These are phyloP conservation scores for Otolemur garnettii DNA, from an alignment of 2,113 vertebrate genomes.

Conservation along the genomic window DNA sequence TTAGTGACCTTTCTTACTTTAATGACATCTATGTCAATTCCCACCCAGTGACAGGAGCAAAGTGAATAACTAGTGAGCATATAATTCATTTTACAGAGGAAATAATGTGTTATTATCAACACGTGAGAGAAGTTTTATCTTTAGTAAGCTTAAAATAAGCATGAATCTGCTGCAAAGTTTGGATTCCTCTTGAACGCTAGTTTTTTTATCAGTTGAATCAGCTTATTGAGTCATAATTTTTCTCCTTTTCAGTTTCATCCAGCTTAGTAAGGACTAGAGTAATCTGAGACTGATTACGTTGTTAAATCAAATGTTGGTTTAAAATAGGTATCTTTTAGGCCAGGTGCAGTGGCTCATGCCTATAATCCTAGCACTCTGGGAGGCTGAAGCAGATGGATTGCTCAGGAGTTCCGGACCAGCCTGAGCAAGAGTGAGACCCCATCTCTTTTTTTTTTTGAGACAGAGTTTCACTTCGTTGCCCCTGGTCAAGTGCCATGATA, in stretches of 20 bases:
- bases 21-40: constrained; percentile 65
- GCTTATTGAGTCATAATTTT: constrained; percentile 1
- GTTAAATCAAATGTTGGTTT: constrained; percentile 29
- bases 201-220: background rate
- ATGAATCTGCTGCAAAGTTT: background rate
- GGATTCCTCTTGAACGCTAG: constrained; percentile 15
- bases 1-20: constrained; percentile 74
- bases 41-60: constrained; percentile 22
- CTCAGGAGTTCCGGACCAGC: too few species aligned
- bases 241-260: constrained; percentile 23
- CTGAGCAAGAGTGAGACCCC: too few species aligned
- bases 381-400: too few species aligned
- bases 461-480: too few species aligned
- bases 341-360: too few species aligned
- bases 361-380: too few species aligned
- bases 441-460: too few species aligned
- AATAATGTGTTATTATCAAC: constrained; percentile 33
- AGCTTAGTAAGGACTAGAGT: background rate
- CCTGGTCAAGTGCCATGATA: too few species aligned
- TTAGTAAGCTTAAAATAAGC: constrained; percentile 47
- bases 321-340: background rate
- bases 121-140: background rate
- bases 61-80: constrained; percentile 56
- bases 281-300: background rate
- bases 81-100: constrained; percentile 33